These are phyloP conservation scores for Ommatoiulus sabulosus DNA, from an alignment of 2,888 invertebrate genomes.

Conservation along the genomic window DNA sequence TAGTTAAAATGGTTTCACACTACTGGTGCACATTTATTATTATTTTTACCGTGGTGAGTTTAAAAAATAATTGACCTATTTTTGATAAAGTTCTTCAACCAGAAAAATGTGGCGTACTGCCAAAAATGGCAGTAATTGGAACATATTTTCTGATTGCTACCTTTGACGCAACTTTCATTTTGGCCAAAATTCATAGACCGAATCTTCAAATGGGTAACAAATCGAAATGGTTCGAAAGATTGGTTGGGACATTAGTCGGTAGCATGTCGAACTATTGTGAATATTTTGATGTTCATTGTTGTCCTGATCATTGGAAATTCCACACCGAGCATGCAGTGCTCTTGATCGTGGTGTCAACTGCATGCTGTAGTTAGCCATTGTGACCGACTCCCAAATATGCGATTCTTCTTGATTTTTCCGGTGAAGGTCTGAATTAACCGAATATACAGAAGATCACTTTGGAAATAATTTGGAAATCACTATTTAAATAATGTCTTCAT, in stretches of 20 bases:
- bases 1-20: background rate
- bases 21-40: background rate
- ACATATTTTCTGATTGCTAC: background rate
- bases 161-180: background rate
- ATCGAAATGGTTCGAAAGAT: background rate
- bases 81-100: background rate
- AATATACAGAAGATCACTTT: no score
- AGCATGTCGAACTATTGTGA: no score
- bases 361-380: no score
- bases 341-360: background rate
- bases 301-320: background rate
- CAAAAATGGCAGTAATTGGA: background rate
- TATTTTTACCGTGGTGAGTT: background rate
- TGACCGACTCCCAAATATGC: no score
- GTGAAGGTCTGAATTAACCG: no score
- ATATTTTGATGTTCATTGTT: no score
- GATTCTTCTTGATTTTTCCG: no score
- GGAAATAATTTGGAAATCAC: no score
- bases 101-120: background rate
- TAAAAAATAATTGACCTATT: background rate
- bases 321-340: background rate
- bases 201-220: background rate
- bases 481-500: no score
- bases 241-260: background rate
- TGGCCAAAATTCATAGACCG: background rate